Evolutionary conservation across 2,888 invertebrate species (phyloP).

Genomic region (Autographa gamma): DNA sequence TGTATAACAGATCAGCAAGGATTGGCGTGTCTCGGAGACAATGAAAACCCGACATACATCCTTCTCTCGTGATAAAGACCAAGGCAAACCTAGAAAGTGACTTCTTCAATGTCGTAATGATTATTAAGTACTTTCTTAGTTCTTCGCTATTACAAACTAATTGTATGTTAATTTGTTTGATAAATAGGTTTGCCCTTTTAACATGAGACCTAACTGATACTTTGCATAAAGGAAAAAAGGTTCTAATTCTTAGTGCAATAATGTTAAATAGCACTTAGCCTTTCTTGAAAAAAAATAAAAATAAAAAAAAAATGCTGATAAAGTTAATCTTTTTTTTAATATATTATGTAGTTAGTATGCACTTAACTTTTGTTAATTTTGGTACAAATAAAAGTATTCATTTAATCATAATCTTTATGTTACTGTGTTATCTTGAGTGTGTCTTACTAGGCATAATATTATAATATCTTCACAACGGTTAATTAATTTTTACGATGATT

Average conservation of each 20-base stretch:
- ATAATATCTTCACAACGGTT: neutral
- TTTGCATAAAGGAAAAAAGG: neutral
- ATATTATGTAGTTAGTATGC: neutral
- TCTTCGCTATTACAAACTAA: neutral
- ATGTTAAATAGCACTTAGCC: neutral
- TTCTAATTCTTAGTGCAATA: neutral
- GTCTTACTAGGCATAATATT: conserved; percentile 2
- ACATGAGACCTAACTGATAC: neutral
- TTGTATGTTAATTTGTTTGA: conserved; percentile 1
- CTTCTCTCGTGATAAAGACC: neutral
- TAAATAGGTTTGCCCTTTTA: conserved; percentile 1
- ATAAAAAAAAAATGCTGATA: neutral
- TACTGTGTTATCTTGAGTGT: neutral
- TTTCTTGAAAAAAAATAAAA: no score
- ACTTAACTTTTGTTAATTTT: neutral
- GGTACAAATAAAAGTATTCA: neutral
- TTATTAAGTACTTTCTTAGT: neutral
- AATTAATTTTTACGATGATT: conserved; percentile 7
- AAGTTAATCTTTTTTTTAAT: neutral
- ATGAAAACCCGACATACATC: neutral
- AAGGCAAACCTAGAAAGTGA: conserved; percentile 2
- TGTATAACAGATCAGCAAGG: neutral
- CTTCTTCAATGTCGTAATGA: neutral
- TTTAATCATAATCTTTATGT: conserved; percentile 4
- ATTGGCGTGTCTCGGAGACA: neutral